phyloP scores from a whole-genome alignment of 2,888 invertebrate genomes.

The Calameuta idolon region DNA sequence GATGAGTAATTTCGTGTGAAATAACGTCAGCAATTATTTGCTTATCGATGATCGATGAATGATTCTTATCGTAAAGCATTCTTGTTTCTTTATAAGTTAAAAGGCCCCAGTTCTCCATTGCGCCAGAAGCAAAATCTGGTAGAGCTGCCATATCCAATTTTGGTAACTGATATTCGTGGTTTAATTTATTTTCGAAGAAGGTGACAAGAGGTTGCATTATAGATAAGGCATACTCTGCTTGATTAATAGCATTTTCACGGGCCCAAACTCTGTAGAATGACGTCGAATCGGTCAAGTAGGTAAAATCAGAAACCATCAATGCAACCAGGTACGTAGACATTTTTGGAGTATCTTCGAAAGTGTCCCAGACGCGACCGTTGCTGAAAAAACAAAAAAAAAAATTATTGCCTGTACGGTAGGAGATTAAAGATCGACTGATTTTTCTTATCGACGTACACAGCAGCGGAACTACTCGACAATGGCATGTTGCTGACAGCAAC shows the following conservation, averaged over 20 bases:
- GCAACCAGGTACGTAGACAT: constrained; percentile 91
- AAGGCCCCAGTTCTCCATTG: constrained; percentile 69
- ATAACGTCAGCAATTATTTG: constrained; percentile 59
- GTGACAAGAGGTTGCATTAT: constrained; percentile 67
- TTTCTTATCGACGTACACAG: constrained; percentile 33
- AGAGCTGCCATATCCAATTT: constrained; percentile 72
- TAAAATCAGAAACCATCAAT: constrained; percentile 82
- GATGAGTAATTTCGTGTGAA: constrained; percentile 71
- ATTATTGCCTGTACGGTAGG: neutral
- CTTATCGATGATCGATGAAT: constrained; percentile 38
- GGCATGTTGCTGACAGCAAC: constrained; percentile 50
- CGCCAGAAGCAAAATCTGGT: constrained; percentile 71
- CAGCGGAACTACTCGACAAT: constrained; percentile 48
- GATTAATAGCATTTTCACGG: constrained; percentile 75
- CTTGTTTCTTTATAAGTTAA: constrained; percentile 76
- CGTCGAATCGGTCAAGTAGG: constrained; percentile 36
- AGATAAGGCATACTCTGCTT: constrained; percentile 73
- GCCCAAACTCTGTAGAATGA: constrained; percentile 74
- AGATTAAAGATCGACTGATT: neutral
- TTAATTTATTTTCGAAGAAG: constrained; percentile 64
- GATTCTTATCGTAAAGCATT: constrained; percentile 76
- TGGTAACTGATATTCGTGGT: constrained; percentile 64
- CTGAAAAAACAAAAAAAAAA: constrained; percentile 15
- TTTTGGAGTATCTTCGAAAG: constrained; percentile 71
- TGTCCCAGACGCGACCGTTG: constrained; percentile 39